These are phyloP conservation scores for Drosophila fungiperda DNA, from an alignment of 2,888 invertebrate species.

Conservation along the genomic window DNA sequence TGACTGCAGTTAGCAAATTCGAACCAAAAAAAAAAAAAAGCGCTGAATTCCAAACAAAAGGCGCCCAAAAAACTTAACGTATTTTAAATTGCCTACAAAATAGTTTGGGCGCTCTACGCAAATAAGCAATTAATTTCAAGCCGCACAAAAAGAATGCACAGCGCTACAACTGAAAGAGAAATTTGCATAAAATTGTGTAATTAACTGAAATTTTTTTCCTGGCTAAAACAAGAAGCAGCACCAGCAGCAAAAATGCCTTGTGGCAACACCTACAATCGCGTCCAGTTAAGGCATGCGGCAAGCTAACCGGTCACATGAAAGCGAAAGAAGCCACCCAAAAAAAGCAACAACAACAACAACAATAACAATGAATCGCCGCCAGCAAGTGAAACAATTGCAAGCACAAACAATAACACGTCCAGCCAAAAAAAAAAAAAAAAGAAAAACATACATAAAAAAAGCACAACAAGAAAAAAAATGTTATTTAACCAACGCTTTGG, in stretches of 20 bases:
- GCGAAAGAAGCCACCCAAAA: constrained; percentile 62
- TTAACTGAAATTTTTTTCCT: constrained; percentile 52
- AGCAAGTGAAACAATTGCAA: constrained; percentile 62
- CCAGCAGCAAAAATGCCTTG: constrained; percentile 28
- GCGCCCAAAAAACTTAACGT: constrained; percentile 46
- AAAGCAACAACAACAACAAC: constrained; percentile 16
- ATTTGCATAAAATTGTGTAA: constrained; percentile 79
- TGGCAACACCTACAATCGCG: constrained; percentile 59
- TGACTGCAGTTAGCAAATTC: constrained; percentile 60
- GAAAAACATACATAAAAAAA: constrained; percentile 7
- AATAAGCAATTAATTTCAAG: constrained; percentile 74
- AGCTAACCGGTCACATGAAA: constrained; percentile 54
- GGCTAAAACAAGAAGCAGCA: constrained; percentile 46
- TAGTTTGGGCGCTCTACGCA: constrained; percentile 62
- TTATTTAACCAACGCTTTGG: constrained; percentile 63
- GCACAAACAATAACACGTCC: constrained; percentile 42
- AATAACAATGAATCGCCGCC: constrained; percentile 32
- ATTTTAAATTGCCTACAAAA: constrained; percentile 76
- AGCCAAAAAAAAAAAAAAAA: constrained; percentile 25
- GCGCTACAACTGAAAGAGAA: constrained; percentile 62
- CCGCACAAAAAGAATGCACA: constrained; percentile 68
- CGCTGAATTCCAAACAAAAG: constrained; percentile 7
- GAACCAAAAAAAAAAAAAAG: constrained; percentile 26
- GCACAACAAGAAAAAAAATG: constrained; percentile 40
- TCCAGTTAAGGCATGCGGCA: constrained; percentile 49